Evolutionary conservation across 1,140 invertebrate genomes (phyloP), one percentile per base, ranked within the genome.

Genomic region (Polypedilum pembai): DNA sequence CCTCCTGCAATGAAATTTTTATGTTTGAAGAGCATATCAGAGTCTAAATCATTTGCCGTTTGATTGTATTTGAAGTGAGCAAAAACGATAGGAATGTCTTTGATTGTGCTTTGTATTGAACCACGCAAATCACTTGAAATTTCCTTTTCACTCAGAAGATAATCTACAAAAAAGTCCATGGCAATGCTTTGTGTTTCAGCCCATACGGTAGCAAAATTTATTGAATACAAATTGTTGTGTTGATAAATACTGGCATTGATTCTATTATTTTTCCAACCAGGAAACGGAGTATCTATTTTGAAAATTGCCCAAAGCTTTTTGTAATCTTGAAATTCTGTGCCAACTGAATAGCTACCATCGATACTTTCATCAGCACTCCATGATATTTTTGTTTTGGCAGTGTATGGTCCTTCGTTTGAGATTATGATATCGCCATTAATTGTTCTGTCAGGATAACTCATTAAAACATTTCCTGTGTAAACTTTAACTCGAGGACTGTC

Each of bases 381-480:
- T 3, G 87, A 83, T 17, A 88, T 76, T 41, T 79, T 80, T 0
- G 80, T 80, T 63, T 85, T 82, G 3, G 84, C 78, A 17, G 80
- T 76, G 73, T 86, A 87, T 2, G 84, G 85, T 1, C 79, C 78
- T 5, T 77, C 76, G 0, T 78, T 79, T 0, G 80, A 78, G 20
- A 88, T 83, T 73, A 85, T 84, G 76, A 87, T 88, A 15, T 87
- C 85, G n/a, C 86, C 87, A 74, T 85, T 88, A 1, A 92, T 83
- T 2, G 88, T 84, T 56, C 90, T 83, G 5, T 90, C 91, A 0
- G 92, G 92, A 80, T 92, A 93, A 56, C 88, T 88, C 2, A 93
- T 73, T 10, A 86, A 84, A 12, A 90, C 77, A 8, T 87, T 84
- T 0, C 85, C 88, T 65, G 83, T 87, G 56, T 89, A 85, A 76